Base-by-base conservation (phyloP, 2,888 invertebrate genomes). In the Sialis fuliginosa region DNA sequence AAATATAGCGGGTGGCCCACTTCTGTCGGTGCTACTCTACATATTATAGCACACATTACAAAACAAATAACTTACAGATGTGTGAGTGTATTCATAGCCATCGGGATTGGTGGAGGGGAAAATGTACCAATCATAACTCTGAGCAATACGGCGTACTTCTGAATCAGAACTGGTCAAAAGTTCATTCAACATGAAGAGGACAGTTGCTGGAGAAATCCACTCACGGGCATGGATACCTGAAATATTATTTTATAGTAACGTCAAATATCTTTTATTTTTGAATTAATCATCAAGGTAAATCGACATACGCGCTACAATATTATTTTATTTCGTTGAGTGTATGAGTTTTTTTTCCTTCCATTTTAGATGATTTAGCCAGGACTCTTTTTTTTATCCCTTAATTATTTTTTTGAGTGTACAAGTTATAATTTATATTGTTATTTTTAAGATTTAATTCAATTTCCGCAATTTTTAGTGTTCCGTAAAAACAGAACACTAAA, bases 101-200 rank as follows among this genome's bases (percentile, higher is more conserved):
- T 85, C 84, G 33, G 82, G 81, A 60, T 85, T 85, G 2, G 71
- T 63, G 0, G 79, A 74, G 0, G 85, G 84, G 48, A 86, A 69
- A 50, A 86, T 70, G 56, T 83, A 79, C 82, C 83, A 86, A 54
- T 84, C 79, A 52, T 79, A 76, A 47, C 68, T 68, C 51, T 81
- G 74, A 1, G 80, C 76, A 54, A 84, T 60, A 7, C 63, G 58
- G 30, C 74, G 66, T 0, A 79, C 67, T 33, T 63, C 64, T 1
- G 68, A 53, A 51, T 80, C 70, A 1, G 58, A 57, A 37, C 77
- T 79, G 1, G 73, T 77, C n/a, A 85, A 60, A 10, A 86, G 62
- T 59, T 81, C 70, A 53, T 83, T 77, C 31, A 86, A 74, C 44
- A 85, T 71, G 64, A 75, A 81, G 0, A 79, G 74, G 0, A 76